Evolutionary conservation across 2,888 invertebrate genomes (phyloP).

Genomic region (Acheta domesticus): DNA sequence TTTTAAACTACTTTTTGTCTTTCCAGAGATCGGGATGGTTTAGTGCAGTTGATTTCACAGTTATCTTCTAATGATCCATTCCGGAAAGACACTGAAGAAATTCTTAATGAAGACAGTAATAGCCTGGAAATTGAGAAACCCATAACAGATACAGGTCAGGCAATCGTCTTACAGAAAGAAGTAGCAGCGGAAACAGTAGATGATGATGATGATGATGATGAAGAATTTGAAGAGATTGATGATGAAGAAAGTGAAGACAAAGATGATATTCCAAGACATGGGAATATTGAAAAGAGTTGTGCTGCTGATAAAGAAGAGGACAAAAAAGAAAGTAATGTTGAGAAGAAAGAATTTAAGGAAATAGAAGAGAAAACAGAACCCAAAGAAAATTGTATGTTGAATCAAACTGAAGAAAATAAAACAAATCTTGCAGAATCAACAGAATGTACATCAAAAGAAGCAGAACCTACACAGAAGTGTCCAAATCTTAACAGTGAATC

Average conservation of each 20-base stretch:
- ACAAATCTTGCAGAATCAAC: too few relatives aligned
- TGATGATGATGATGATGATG: constrained; percentile 37
- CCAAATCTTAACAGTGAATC: too few relatives aligned
- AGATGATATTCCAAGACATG: constrained; percentile 39
- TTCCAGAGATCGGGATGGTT: constrained; percentile 70
- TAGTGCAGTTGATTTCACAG: constrained; percentile 73
- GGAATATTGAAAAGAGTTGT: constrained; percentile 36
- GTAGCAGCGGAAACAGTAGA: constrained; percentile 20
- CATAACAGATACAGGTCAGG: constrained; percentile 53
- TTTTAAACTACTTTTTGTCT: too few relatives aligned
- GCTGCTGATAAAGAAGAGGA: constrained; percentile 36
- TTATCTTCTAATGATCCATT: constrained; percentile 69
- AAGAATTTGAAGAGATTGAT: constrained; percentile 36
- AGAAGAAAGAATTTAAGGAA: constrained; percentile 20
- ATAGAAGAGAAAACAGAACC: constrained; percentile 24
- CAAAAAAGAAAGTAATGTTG: constrained; percentile 31
- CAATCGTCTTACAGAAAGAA: constrained; percentile 25
- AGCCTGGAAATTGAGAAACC: constrained; percentile 58
- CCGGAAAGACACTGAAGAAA: constrained; percentile 55
- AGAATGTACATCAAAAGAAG: too few relatives aligned
- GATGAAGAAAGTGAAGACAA: constrained; percentile 44
- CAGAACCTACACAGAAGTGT: too few relatives aligned
- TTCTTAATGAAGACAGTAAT: constrained; percentile 63
- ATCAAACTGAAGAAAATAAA: constrained; percentile 39
- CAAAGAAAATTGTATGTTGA: too few relatives aligned